Conservation (phyloP, 37 sponge, comb jelly and placozoan genomes). For the Eunapius fragilis region DNA sequence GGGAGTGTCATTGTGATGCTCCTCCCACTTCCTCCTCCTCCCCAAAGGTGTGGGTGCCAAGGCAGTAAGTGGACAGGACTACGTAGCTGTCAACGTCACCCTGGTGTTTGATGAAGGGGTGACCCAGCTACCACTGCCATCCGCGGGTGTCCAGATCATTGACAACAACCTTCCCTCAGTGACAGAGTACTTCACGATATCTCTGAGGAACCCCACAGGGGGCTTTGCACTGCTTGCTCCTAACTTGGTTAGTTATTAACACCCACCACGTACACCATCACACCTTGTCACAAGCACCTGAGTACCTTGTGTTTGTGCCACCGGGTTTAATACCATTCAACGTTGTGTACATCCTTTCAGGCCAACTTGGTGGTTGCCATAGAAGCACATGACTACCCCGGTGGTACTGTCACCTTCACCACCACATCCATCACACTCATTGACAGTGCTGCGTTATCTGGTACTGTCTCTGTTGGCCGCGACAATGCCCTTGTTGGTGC, state of each 20-base stretch:
- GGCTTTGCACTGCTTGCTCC: slow-evolving; percentile 51
- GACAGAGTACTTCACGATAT: slow-evolving; percentile 69
- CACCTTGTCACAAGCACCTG: too few relatives aligned
- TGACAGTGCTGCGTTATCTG: slow-evolving; percentile 38
- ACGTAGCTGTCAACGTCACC: slow-evolving; percentile 10
- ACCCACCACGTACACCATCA: background rate
- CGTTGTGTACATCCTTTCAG: slow-evolving; percentile 5
- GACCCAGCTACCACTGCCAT: slow-evolving; percentile 3
- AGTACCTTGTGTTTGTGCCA: background rate
- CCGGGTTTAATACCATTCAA: too few relatives aligned
- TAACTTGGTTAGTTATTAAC: slow-evolving; percentile 37
- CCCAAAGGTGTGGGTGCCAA: background rate
- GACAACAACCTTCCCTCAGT: slow-evolving; percentile 79
- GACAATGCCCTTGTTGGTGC: slow-evolving; percentile 33
- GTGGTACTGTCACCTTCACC: slow-evolving; percentile 58
- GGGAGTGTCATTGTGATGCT: background rate
- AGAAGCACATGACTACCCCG: slow-evolving; percentile 56
- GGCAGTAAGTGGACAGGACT: slow-evolving; percentile 35
- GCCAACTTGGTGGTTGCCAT: slow-evolving; percentile 52
- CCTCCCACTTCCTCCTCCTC: background rate
- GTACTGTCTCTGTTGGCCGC: slow-evolving; percentile 42
- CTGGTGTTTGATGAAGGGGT: slow-evolving; percentile 56
- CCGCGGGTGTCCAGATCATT: slow-evolving; percentile 25
- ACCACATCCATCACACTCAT: slow-evolving; percentile 42
- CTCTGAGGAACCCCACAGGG: slow-evolving; percentile 61